A percentile compares a stretch with the other conserved stretches of the same genome.
Conservation (phyloP, 2,113 vertebrate species). For the Upupa epops region DNA sequence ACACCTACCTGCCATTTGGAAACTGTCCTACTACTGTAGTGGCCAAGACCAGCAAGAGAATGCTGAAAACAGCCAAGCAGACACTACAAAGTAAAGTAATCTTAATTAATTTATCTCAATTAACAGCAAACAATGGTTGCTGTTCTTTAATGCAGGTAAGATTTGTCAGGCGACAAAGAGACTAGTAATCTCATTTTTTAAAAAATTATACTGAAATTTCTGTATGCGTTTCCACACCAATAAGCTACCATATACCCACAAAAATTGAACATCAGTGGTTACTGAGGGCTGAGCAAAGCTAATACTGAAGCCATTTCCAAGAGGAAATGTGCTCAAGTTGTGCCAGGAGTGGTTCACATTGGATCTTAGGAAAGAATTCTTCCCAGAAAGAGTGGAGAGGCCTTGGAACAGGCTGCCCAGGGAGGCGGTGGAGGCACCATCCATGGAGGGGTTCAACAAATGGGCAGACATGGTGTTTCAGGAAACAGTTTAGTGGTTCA, state of each 20-base stretch:
- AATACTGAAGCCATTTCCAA: not conserved
- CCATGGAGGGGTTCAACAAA: too few relatives aligned
- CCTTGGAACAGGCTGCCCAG: too few relatives aligned
- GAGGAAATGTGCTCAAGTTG: too few relatives aligned
- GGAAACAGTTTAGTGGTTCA: too few relatives aligned
- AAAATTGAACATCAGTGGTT: not conserved
- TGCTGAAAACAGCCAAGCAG: constrained; percentile 81
- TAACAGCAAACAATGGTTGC: accelerated
- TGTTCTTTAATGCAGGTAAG: not conserved
- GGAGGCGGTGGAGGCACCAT: too few relatives aligned
- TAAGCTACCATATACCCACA: not conserved
- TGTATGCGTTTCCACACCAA: not conserved
- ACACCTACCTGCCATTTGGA: constrained; percentile 83
- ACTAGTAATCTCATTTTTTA: not conserved
- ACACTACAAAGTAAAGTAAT: constrained; percentile 75
- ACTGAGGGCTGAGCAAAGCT: not conserved
- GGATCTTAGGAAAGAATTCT: too few relatives aligned
- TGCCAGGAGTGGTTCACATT: too few relatives aligned
- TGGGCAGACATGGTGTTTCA: too few relatives aligned
- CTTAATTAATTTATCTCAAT: too few relatives aligned
- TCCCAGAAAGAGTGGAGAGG: too few relatives aligned
- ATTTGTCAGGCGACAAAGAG: not conserved
- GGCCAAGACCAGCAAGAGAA: constrained; percentile 84
- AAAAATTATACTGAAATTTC: not conserved
- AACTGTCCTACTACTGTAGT: constrained; percentile 83